Conservation (phyloP, 2,888 invertebrate species). For the Aromia moschata region DNA sequence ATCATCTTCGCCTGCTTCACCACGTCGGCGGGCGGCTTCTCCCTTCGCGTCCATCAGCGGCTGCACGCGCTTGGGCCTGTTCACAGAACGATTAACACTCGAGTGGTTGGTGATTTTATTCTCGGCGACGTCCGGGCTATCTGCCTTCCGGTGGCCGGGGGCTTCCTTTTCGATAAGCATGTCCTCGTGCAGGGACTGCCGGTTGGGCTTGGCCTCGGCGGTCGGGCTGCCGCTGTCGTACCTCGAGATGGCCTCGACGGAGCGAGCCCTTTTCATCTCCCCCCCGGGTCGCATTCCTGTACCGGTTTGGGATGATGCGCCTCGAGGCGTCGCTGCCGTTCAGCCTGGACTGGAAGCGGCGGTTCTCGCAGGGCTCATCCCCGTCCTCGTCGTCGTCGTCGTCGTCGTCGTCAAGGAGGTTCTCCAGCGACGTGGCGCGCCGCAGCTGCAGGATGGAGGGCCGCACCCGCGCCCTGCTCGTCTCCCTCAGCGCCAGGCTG, state of each 20-base stretch:
- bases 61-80: conserved; percentile 70
- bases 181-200: conserved; percentile 65
- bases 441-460: conserved; percentile 75
- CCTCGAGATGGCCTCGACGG: conserved; percentile 83
- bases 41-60: conserved; percentile 76
- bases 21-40: conserved; percentile 88
- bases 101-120: conserved; percentile 48
- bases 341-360: conserved; percentile 45
- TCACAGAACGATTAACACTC: conserved; percentile 52
- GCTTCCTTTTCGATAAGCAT: conserved; percentile 61
- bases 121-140: conserved; percentile 34
- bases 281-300: conserved; percentile 61
- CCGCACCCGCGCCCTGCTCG: conserved; percentile 67
- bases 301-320: conserved; percentile 60
- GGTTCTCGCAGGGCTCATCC: no score
- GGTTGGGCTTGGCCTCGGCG: conserved; percentile 46
- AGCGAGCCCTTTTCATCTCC: conserved; percentile 83
- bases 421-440: conserved; percentile 85
- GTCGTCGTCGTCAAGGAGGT: conserved; percentile 77
- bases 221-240: conserved; percentile 62
- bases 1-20: conserved; percentile 86
- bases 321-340: conserved; percentile 50
- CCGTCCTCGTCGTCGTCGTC: conserved; percentile 44
- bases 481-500: conserved; percentile 81
- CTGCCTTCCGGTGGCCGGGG: conserved; percentile 46